Conservation (phyloP, 2,888 invertebrate species). For the Patella ulyssiponensis region DNA sequence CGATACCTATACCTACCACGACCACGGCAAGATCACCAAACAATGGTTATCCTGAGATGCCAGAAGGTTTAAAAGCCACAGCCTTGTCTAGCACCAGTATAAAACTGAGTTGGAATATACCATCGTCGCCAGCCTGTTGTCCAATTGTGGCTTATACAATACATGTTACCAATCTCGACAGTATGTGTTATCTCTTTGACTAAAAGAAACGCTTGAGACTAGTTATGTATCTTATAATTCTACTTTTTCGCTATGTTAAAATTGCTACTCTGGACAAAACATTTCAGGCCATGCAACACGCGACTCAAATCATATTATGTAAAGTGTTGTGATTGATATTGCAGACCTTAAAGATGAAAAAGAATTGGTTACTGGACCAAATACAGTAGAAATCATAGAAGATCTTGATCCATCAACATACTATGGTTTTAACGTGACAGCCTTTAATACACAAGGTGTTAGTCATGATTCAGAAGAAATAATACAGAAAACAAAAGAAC, state of each 20-base stretch:
- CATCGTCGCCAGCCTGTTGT: constrained; percentile 29
- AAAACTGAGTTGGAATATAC: constrained; percentile 29
- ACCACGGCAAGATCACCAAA: constrained; percentile 2
- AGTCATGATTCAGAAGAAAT: constrained; percentile 29
- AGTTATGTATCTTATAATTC: no score
- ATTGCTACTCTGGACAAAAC: no score
- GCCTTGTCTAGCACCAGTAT: constrained; percentile 27
- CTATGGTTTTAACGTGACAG: constrained; percentile 28
- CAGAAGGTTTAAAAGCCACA: constrained; percentile 12
- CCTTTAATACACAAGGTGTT: constrained; percentile 32
- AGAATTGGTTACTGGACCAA: constrained; percentile 22
- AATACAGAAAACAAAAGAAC: constrained; percentile 1
- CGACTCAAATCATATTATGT: no score
- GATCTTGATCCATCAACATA: constrained; percentile 11
- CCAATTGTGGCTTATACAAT: constrained; percentile 40
- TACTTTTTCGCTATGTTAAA: no score
- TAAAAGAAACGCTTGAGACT: background rate
- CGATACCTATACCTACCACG: background rate
- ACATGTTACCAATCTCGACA: constrained; percentile 17
- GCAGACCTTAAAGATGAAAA: constrained; percentile 6
- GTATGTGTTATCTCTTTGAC: background rate
- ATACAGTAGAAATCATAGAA: constrained; percentile 16
- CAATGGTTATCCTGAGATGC: constrained; percentile 15
- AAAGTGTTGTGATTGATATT: background rate
- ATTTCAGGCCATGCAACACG: no score